These are phyloP conservation scores for Tillus elongatus DNA, from an alignment of 2,888 invertebrate genomes.

Conservation along the genomic window DNA sequence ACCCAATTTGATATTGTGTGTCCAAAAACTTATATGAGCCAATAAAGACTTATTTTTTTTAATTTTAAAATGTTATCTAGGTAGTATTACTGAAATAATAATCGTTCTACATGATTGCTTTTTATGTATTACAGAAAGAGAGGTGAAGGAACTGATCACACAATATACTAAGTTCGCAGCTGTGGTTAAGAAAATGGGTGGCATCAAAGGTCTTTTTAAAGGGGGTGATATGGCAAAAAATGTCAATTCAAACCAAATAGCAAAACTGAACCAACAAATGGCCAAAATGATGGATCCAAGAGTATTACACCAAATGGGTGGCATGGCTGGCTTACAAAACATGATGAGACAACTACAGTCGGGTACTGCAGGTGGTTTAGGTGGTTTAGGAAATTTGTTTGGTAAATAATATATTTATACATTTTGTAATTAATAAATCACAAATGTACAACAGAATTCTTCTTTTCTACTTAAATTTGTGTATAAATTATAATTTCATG, in stretches of 20 bases:
- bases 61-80: no score
- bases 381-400: constrained; percentile 47
- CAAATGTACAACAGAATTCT: no score
- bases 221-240: constrained; percentile 98
- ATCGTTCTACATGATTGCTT: no score
- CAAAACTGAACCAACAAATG: constrained; percentile 98
- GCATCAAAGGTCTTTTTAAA: constrained; percentile 97
- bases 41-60: no score
- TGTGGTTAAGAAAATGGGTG: constrained; percentile 99
- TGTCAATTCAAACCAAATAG: constrained; percentile 97
- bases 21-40: no score
- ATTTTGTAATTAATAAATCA: no score
- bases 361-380: constrained; percentile 49
- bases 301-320: constrained; percentile 95
- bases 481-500: no score
- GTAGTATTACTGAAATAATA: no score
- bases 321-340: constrained; percentile 90
- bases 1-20: no score
- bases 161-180: constrained; percentile 99
- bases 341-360: constrained; percentile 93
- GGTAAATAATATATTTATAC: constrained; percentile 41
- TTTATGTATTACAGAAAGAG: constrained; percentile 51
- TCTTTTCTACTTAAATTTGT: no score
- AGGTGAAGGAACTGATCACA: constrained; percentile 93
- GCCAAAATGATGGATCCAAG: constrained; percentile 99